A percentile compares a stretch with the other conserved stretches of the same genome.
Conservation (phyloP, 2,888 invertebrate genomes). For the Lasioglossum malachurum region DNA sequence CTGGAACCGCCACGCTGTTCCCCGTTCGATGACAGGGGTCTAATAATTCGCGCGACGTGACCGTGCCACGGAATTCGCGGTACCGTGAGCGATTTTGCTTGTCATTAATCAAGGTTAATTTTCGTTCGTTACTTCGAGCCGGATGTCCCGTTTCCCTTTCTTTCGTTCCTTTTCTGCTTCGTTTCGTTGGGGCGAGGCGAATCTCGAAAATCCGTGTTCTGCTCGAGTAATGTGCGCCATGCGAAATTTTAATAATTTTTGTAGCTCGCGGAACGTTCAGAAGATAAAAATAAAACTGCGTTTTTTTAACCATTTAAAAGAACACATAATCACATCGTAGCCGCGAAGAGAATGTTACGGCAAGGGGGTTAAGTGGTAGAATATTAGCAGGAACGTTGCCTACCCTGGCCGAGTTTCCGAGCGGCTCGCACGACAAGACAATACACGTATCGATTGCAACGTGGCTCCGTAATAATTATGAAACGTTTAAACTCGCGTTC, state of each 20-base stretch:
- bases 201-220: background rate
- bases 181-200: background rate
- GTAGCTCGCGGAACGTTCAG: background rate
- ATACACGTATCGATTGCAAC: slow-evolving; percentile 38
- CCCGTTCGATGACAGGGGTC: slow-evolving; percentile 30
- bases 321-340: too few relatives aligned
- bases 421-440: slow-evolving; percentile 6
- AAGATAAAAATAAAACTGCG: too few relatives aligned
- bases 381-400: background rate
- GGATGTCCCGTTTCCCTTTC: slow-evolving; percentile 40
- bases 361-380: background rate
- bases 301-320: too few relatives aligned
- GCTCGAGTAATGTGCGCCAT: background rate
- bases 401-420: background rate
- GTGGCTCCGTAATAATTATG: slow-evolving; percentile 49
- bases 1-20: background rate
- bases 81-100: slow-evolving; percentile 27
- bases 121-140: slow-evolving; percentile 50
- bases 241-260: background rate
- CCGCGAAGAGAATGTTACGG: background rate
- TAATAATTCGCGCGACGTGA: slow-evolving; percentile 39
- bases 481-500: slow-evolving; percentile 31
- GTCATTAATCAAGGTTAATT: slow-evolving; percentile 53
- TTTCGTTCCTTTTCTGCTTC: background rate
- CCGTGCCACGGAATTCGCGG: slow-evolving; percentile 10